Conservation (phyloP, 1,140 invertebrate species). For the Dolichoris vasculosae region DNA sequence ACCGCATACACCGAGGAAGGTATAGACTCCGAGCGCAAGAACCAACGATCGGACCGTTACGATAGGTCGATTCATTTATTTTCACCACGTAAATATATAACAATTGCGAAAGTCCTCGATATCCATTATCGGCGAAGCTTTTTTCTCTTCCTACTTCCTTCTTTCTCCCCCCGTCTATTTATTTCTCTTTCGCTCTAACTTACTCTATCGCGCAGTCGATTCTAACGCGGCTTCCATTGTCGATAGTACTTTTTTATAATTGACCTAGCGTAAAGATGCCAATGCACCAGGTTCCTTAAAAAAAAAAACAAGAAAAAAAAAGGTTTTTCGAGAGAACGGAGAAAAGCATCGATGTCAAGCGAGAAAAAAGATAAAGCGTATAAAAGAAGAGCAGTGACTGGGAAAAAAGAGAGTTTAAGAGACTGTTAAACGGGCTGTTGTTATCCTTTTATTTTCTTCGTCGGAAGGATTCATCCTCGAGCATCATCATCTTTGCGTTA, state of each 20-base stretch:
- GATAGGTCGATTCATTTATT: conserved; percentile 49
- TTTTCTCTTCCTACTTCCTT: neutral
- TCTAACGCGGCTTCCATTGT: conserved; percentile 14
- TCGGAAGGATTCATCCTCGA: neutral
- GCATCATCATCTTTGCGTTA: conserved; percentile 16
- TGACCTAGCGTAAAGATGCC: conserved; percentile 29
- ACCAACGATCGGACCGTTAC: conserved; percentile 21
- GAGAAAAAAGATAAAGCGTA: neutral
- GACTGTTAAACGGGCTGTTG: conserved; percentile 14
- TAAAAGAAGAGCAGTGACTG: neutral
- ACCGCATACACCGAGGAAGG: neutral
- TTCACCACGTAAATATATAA: conserved; percentile 33
- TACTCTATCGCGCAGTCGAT: neutral
- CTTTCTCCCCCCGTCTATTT: neutral
- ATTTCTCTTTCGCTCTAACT: neutral
- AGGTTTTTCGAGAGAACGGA: neutral
- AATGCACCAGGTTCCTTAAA: neutral
- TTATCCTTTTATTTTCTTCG: conserved; percentile 22
- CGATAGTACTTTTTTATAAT: conserved; percentile 45
- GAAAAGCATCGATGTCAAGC: neutral
- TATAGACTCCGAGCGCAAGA: neutral
- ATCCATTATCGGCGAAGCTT: conserved; percentile 37
- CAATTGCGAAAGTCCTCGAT: conserved; percentile 43
- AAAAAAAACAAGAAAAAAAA: no score
- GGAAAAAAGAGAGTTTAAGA: conserved; percentile 34